Evolutionary conservation across 2,113 vertebrate genomes (phyloP).

Genomic region (Bujurquina vittata): DNA sequence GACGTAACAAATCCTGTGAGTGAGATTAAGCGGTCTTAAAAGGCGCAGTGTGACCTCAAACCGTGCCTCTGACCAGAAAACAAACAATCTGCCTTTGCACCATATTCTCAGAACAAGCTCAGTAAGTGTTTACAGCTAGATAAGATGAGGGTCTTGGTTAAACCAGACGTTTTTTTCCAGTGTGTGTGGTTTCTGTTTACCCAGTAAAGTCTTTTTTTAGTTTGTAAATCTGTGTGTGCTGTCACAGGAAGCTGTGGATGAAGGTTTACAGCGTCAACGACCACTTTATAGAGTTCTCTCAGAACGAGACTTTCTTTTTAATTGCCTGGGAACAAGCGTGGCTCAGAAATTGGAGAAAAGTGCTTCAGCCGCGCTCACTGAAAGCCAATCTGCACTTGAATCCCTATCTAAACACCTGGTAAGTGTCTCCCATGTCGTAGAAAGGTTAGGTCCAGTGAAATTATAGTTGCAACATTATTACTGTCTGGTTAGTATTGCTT

Average conservation of each 20-base stretch:
- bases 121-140: neutral
- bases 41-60: neutral
- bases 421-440: neutral
- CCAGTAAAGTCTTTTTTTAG: neutral
- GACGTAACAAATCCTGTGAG: too few relatives aligned
- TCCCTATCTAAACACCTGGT: constrained; percentile 21
- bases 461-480: neutral
- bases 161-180: neutral
- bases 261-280: constrained; percentile 37
- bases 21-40: neutral
- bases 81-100: neutral
- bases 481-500: neutral
- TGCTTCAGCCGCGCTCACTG: neutral
- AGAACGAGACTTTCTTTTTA: constrained; percentile 27
- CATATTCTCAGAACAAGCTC: neutral
- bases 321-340: constrained; percentile 27
- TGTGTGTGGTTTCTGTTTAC: neutral
- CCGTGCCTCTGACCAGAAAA: neutral
- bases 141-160: neutral
- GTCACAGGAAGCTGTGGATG: constrained; percentile 39
- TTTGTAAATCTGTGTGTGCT: constrained; percentile 6
- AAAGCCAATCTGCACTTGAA: constrained; percentile 10
- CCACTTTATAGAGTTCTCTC: constrained; percentile 22
- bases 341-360: constrained; percentile 13
- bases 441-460: neutral